phyloP scores from a whole-genome alignment of 1,140 invertebrate genomes.

The Diabrotica virgifera region DNA sequence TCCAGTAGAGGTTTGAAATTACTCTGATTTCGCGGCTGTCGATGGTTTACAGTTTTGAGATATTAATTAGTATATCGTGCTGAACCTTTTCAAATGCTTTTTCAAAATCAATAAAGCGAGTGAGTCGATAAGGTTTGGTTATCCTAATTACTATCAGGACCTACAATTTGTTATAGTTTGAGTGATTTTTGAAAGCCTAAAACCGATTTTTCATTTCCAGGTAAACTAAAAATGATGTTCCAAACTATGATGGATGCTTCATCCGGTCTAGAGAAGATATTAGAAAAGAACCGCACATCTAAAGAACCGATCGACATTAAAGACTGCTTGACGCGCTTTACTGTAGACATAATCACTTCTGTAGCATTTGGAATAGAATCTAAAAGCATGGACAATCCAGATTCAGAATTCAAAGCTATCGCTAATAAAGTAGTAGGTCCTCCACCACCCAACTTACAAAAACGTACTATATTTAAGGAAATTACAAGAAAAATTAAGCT shows the following conservation, averaged over 20 bases:
- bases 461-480: no score
- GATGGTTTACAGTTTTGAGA: no score
- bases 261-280: slow-evolving; percentile 47
- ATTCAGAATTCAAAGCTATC: slow-evolving; percentile 43
- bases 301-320: slow-evolving; percentile 50
- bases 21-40: no score
- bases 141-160: no score
- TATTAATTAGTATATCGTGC: no score
- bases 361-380: slow-evolving; percentile 59
- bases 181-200: not conserved
- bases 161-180: no score
- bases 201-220: slow-evolving; percentile 7
- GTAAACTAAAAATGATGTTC: slow-evolving; percentile 53
- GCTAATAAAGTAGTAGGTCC: not conserved
- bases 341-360: slow-evolving; percentile 50
- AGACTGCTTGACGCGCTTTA: slow-evolving; percentile 46
- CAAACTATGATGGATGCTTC: slow-evolving; percentile 27
- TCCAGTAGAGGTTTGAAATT: no score
- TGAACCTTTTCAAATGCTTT: no score
- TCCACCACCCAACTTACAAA: not conserved
- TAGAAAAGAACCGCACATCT: slow-evolving; percentile 26
- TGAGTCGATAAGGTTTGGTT: no score
- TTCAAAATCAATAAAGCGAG: no score
- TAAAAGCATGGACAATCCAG: slow-evolving; percentile 52
- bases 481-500: no score